Conservation (phyloP, 1,140 invertebrate species). For the Dufourea novaeangliae region DNA sequence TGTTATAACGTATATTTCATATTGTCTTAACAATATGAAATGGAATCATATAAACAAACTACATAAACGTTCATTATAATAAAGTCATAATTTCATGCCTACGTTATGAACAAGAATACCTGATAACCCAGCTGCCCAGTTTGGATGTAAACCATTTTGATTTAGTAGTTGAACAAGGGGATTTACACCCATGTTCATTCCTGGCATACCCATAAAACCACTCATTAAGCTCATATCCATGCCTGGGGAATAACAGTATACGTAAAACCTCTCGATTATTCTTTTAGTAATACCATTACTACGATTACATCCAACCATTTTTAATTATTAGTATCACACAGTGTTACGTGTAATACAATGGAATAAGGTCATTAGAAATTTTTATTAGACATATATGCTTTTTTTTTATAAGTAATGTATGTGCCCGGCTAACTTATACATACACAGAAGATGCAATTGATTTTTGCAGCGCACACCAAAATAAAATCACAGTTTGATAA, state of each 20-base stretch:
- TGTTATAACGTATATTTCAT: background rate
- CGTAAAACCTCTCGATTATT: background rate
- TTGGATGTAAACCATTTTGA: slow-evolving; percentile 76
- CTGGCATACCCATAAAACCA: slow-evolving; percentile 77
- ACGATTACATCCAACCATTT: background rate
- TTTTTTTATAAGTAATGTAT: slow-evolving; percentile 28
- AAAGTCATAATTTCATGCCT: background rate
- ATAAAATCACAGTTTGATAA: background rate
- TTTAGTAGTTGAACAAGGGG: slow-evolving; percentile 79
- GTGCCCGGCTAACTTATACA: slow-evolving; percentile 37
- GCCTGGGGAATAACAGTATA: slow-evolving; percentile 58
- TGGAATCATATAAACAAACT: background rate
- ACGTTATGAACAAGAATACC: slow-evolving; percentile 60
- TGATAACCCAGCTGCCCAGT: slow-evolving; percentile 74
- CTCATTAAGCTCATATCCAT: slow-evolving; percentile 79
- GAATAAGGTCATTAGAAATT: background rate
- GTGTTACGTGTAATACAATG: background rate
- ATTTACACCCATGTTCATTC: slow-evolving; percentile 79
- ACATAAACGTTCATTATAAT: background rate
- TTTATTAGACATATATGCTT: background rate
- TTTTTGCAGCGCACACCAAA: background rate
- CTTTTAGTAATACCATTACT: background rate
- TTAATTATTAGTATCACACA: background rate
- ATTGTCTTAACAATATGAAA: background rate
- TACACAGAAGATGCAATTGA: slow-evolving; percentile 32